phyloP scores from a whole-genome alignment of 2,888 invertebrate genomes.

The Ormyrus pomaceus region DNA sequence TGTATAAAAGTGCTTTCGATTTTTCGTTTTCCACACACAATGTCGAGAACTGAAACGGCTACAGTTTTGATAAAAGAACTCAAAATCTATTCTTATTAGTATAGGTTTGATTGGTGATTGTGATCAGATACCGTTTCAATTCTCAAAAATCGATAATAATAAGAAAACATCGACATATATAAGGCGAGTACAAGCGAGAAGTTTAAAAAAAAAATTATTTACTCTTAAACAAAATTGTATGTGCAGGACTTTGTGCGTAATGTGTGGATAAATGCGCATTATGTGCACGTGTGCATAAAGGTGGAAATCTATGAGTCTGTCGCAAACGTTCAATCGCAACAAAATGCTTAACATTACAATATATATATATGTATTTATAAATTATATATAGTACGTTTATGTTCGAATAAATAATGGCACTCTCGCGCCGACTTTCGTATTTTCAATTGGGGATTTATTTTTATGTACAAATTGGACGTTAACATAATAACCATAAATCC shows the following conservation, averaged over 20 bases:
- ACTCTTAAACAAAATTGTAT: slow-evolving; percentile 9
- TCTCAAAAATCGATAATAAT: background rate
- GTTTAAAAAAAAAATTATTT: slow-evolving; percentile 1
- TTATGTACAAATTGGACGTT: slow-evolving; percentile 48
- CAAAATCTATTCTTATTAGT: too few species aligned
- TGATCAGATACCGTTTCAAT: slow-evolving; percentile 8
- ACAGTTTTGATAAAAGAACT: too few species aligned
- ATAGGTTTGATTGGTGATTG: too few species aligned
- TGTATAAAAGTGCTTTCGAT: slow-evolving; percentile 30
- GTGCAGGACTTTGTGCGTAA: background rate
- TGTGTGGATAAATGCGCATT: background rate
- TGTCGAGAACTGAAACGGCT: background rate
- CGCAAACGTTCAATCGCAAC: slow-evolving; percentile 21
- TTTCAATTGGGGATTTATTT: slow-evolving; percentile 16
- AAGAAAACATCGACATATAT: background rate
- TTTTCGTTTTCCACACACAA: slow-evolving; percentile 10
- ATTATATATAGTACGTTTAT: slow-evolving; percentile 41
- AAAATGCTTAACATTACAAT: slow-evolving; percentile 32
- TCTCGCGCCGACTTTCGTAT: slow-evolving; percentile 44
- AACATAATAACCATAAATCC: slow-evolving; percentile 31
- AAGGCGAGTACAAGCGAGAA: slow-evolving; percentile 9
- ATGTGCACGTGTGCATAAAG: too few species aligned
- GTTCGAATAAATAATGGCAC: slow-evolving; percentile 52
- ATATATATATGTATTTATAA: slow-evolving; percentile 43
- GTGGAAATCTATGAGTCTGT: background rate